Evolutionary conservation across 2,797 vertebrate genomes (phyloP), one percentile per base, ranked within the genome.

Genomic region (Clarias laeviceps): DNA sequence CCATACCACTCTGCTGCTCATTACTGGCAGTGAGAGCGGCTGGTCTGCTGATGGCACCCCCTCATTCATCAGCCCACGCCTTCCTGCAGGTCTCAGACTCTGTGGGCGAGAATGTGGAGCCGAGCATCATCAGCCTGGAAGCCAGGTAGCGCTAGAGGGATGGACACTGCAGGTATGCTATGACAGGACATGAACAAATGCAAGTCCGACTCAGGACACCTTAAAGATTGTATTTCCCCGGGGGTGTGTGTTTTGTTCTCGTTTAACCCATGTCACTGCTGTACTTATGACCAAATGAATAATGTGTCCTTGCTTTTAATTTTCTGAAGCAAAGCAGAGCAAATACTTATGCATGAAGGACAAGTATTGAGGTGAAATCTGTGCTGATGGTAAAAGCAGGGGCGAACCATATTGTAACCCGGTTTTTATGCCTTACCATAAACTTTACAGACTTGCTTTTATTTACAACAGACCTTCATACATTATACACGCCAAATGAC

Each of bases 381-480:
- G 56, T 45, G 74, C 70, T 86, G 84, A 84, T 77, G 0, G 77
- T 57, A 66, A 87, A 83, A 88, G 66, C 77, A 32, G 27, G 24
- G 1, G 64, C 3, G 80, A 83, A 77, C 76, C 83, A 65, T 83
- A 65, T 84, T 86, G 84, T 87, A 85, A 88, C 84, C 83, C 1
- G 34, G 22, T 64, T 32, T 89, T 89, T 87, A 89, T 89, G 84
- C 64, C 80, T 73, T 32, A 15, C 84, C 82, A 88, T 89, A 89
- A 87, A 89, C 81, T 88, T 89, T 85, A 89, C 85, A 88, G 85
- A 87, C 85, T 80, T 57, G 45, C 66, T 86, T 87, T 88, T 90
- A 87, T 88, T 86, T 83, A 87, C 76, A 78, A 73, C 86, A 68
- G 80, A 65, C 83, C 80, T 73, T 85, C 84, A 83, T 83, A 86